Base-by-base conservation (phyloP, 1,140 invertebrate genomes). In the Zeugodacus cucurbitae region DNA sequence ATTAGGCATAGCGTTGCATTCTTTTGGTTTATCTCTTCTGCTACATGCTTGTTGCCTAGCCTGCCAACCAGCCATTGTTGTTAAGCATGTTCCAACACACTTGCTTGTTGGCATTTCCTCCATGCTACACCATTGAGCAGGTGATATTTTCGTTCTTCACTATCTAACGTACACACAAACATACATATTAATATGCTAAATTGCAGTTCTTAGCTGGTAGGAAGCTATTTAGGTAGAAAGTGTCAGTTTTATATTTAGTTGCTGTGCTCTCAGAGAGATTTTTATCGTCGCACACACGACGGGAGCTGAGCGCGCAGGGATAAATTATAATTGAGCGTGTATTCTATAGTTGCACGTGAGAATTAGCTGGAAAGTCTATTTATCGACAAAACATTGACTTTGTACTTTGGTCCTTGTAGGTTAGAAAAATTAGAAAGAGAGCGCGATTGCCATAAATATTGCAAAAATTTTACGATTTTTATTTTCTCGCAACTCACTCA, bases 101-200 rank as follows among this genome's bases (percentile, higher is more conserved):
- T 82, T 10, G 37, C 41, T 48, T n/a, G 74, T 41, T 26, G 22
- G n/a, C 74, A 44, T 82, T 48, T 82, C 41, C 74, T 48, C 14
- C n/a, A n/a, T 48, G 41, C 41, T 82, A 82, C 34, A 22, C 11
- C 74, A 82, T 48, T 48, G 74, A 82, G 74, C 74, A 82, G 74
- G 74, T 82, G 74, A 82, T 82, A 82, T 82, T 74, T 74, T 82
- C 10, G 37, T 26, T 74, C 14, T 54, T 11, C 48, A 54, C 14
- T 54, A 11, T 54, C 48, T 17, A 3, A 17, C 48, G 1, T 20
- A 54, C 14, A 14, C 11, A 54, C 4, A 54, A 2, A 20, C 17
- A 54, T 20, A 1, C 17, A 3, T 54, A 20, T 2, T 4, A 17
- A 54, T 54, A 54, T 54, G 10, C 20, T 3, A 20, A 54, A 54